Conservation (phyloP, 2,888 invertebrate species). For the Drosophila buzzatii region DNA sequence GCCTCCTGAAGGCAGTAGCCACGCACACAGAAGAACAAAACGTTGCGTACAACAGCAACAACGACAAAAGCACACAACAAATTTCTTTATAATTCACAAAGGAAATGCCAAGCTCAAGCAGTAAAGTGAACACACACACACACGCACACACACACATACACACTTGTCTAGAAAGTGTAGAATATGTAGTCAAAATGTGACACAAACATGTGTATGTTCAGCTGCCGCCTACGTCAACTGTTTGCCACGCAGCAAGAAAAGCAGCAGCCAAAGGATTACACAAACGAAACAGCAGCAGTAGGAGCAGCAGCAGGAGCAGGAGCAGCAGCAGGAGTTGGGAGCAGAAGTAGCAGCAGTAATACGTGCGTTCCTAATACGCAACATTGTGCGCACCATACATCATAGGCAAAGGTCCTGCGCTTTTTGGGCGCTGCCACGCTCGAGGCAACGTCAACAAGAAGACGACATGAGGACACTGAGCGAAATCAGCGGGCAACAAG, state of each 20-base stretch:
- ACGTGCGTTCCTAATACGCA: constrained; percentile 79
- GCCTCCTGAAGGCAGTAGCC: neutral
- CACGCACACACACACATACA: constrained; percentile 4
- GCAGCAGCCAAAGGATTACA: constrained; percentile 65
- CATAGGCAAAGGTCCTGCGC: constrained; percentile 48
- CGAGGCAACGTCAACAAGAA: constrained; percentile 64
- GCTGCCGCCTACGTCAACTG: constrained; percentile 53
- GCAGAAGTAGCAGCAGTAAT: constrained; percentile 35
- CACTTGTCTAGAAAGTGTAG: constrained; percentile 11
- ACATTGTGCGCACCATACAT: constrained; percentile 72
- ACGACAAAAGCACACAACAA: constrained; percentile 48
- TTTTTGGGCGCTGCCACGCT: constrained; percentile 19
- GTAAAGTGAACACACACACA: constrained; percentile 53
- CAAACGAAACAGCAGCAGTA: constrained; percentile 1
- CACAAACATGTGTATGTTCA: constrained; percentile 77
- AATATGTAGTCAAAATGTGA: constrained; percentile 69
- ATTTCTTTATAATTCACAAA: constrained; percentile 79
- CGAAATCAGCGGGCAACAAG: neutral
- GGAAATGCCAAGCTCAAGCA: constrained; percentile 71
- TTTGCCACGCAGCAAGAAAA: constrained; percentile 42
- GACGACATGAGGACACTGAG: constrained; percentile 10
- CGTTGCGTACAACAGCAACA: constrained; percentile 46
- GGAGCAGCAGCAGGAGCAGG: neutral
- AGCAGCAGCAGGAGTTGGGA: neutral
- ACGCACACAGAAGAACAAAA: constrained; percentile 37